Evolutionary conservation across 2,888 invertebrate species (phyloP).

Genomic region (Acleris laterana): DNA sequence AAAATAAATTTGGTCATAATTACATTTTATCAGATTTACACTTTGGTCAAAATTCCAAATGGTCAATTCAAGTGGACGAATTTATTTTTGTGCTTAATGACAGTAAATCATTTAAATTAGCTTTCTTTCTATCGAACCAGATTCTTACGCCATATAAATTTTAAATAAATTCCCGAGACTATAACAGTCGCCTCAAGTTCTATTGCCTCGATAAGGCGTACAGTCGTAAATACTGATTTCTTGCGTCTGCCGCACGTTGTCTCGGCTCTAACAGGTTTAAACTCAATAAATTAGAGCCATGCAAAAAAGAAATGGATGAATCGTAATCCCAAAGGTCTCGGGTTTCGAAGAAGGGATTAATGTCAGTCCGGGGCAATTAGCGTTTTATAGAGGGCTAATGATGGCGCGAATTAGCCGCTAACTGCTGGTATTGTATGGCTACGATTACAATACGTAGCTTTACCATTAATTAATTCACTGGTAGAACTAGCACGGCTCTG

Average conservation of each 20-base stretch:
- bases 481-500: too few species aligned
- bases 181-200: too few species aligned
- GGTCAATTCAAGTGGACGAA: too few species aligned
- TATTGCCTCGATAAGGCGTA: neutral
- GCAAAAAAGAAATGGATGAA: conserved; percentile 29
- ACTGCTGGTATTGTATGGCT: conserved; percentile 16
- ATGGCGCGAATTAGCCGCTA: conserved; percentile 28
- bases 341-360: conserved; percentile 48
- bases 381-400: conserved; percentile 47
- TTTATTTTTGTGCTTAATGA: too few species aligned
- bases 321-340: conserved; percentile 37
- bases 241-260: conserved; percentile 6
- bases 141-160: too few species aligned
- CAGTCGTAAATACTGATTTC: neutral
- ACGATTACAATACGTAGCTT: conserved; percentile 21
- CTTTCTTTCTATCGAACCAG: too few species aligned
- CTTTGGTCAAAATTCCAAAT: too few species aligned
- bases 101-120: too few species aligned
- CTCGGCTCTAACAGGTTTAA: neutral
- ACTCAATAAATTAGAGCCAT: conserved; percentile 20
- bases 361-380: conserved; percentile 53
- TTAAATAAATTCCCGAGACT: too few species aligned
- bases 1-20: too few species aligned
- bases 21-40: too few species aligned
- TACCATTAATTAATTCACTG: neutral